These are phyloP conservation scores for Trichogramma evanescens DNA, from an alignment of 2,888 invertebrate species.

Conservation along the genomic window DNA sequence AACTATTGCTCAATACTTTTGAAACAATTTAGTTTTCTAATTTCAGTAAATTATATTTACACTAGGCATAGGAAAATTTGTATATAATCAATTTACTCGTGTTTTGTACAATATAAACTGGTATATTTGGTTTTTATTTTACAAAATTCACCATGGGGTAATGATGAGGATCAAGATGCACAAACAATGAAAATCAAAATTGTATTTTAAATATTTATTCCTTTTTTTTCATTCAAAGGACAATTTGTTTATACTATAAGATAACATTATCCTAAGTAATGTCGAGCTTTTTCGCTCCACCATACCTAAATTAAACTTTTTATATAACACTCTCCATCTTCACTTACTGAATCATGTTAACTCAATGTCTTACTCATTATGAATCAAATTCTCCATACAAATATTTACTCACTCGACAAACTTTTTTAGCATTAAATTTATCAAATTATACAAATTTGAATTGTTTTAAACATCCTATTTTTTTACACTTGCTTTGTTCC, in stretches of 20 bases:
- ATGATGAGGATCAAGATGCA: background rate
- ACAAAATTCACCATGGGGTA: constrained; percentile 1
- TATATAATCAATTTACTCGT: background rate
- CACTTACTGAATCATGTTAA: constrained; percentile 39
- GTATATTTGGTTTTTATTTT: background rate
- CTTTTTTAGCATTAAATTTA: constrained; percentile 17
- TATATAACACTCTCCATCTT: constrained; percentile 45
- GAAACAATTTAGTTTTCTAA: too few species aligned
- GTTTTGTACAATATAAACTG: background rate
- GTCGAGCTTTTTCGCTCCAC: constrained; percentile 40
- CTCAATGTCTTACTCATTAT: constrained; percentile 25
- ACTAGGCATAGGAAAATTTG: too few species aligned
- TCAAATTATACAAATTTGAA: constrained; percentile 24
- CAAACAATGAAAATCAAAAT: constrained; percentile 19
- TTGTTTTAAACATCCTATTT: constrained; percentile 16
- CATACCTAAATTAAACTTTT: constrained; percentile 47
- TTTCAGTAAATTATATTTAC: too few species aligned
- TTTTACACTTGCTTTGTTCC: constrained; percentile 19
- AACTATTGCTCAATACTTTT: too few species aligned
- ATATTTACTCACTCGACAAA: constrained; percentile 28
- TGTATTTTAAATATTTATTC: constrained; percentile 49
- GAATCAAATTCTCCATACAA: constrained; percentile 18
- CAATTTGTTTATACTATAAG: constrained; percentile 47
- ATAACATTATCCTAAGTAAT: constrained; percentile 48
- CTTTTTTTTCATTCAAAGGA: constrained; percentile 45